phyloP scores from a whole-genome alignment of 1,140 invertebrate genomes.

The Macrobrachium rosenbergii region DNA sequence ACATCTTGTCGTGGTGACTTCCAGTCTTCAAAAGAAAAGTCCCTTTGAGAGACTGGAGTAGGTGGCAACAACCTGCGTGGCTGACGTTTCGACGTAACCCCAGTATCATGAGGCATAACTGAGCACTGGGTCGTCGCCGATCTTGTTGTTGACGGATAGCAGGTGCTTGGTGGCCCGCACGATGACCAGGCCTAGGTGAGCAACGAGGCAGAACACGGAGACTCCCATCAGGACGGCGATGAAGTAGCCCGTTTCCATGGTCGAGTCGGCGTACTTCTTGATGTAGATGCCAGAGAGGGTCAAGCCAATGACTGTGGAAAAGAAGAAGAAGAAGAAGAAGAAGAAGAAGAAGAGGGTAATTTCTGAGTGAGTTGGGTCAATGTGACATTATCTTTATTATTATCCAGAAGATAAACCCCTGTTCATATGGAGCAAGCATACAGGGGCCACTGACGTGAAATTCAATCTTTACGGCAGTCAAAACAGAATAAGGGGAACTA shows the following conservation, averaged over 20 bases:
- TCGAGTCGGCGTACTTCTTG: conserved; percentile 27
- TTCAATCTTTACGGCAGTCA: neutral
- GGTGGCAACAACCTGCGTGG: conserved; percentile 37
- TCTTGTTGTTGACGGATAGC: conserved; percentile 59
- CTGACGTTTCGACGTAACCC: conserved; percentile 51
- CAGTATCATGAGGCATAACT: conserved; percentile 61
- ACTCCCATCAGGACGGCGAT: conserved; percentile 59
- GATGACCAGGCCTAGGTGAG: conserved; percentile 37
- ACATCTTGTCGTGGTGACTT: no score
- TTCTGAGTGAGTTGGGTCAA: neutral
- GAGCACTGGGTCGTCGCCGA: conserved; percentile 61
- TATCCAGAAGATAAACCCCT: no score
- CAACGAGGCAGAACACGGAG: conserved; percentile 55
- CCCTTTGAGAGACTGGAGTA: conserved; percentile 44
- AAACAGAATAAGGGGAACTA: neutral
- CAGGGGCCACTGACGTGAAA: neutral
- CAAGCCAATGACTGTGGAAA: conserved; percentile 45
- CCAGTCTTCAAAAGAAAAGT: no score
- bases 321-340: no score
- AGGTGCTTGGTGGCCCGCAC: conserved; percentile 54
- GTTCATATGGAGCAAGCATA: neutral
- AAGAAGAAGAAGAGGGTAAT: no score
- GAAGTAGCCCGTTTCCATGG: conserved; percentile 54
- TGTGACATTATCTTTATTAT: no score
- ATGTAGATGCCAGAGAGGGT: conserved; percentile 56